Evolutionary conservation across 2,888 invertebrate species (phyloP), one percentile per base, ranked within the genome.

Genomic region (Hydroisotoma schaefferi): DNA sequence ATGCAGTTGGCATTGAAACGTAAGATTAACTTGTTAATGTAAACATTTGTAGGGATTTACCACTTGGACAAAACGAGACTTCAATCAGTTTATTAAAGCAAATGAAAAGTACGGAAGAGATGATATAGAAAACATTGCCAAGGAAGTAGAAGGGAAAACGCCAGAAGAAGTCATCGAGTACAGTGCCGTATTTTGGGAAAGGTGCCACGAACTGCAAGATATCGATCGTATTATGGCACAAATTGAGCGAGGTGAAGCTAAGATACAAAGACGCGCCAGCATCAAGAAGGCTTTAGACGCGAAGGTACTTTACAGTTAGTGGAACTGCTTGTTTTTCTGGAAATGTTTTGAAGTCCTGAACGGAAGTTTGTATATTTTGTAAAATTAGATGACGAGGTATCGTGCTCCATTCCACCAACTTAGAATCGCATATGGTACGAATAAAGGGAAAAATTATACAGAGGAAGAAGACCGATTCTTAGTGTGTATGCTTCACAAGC

Each of bases 161-260:
- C 6, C 43, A n/a, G 59, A 61, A 43, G 65, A 65, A 15, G 61
- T 65, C 10, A 47, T 57, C 1, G 37, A 29, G 1, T 65, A 59
- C 29, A 48, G 44, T 44, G 51, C 61, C 49, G 59, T 61, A 15
- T 65, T 65, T 44, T 47, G 49, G 46, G 8, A 47, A n/a, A 48
- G 57, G 23, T 62, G 57, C 29, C 56, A 55, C 12, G 65, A 65
- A 38, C 33, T 65, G 2, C 12, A 12, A 18, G 44, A 62, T 20
- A 52, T 52, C 27, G 61, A 65, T 10, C 5, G 22, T 22, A 37
- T 22, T 3, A 12, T 37, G 2, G 22, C 22, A 12, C 33, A 28
- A 25, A 52, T 52, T 22, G 23, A 5, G 37, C 33, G 37, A 33
- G 23, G 26, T 5, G 52, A 52, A 37, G 22, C 33, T 33, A 33